Base-by-base conservation (phyloP, 2,888 invertebrate genomes). In the Troglohyphantes excavatus region DNA sequence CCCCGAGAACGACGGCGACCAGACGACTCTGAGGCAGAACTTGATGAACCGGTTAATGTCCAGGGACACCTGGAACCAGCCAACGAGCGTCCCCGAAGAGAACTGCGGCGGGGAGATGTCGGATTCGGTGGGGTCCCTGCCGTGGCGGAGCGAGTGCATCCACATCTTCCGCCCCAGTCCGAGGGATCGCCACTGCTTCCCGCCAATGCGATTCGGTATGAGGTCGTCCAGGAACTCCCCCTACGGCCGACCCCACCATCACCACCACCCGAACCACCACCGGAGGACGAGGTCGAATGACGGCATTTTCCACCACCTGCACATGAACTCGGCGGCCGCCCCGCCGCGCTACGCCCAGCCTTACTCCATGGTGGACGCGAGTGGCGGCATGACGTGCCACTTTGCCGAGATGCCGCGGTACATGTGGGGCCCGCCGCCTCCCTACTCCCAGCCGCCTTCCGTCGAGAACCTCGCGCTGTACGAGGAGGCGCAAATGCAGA, bases 381-480 rank as follows among this genome's bases (percentile, higher is more conserved):
- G 67, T 39, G 85, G 72, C 17, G 89, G 82, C 11, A 70, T 89
- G 26, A 46, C 81, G 0, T 90, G 90, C 59, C 86, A 82, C 29
- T 90, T 87, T 33, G 59, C 85, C 5, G 91, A 91, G 75, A 79
- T 91, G 2, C 91, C 89, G 11, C 90, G 85, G 19, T 93, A 95
- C 94, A 93, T 97, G 21, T 97, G 97, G 97, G 97, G 97, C 0
- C 97, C 97, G 0, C 97, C 97, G 0, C 97, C 97, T 0, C 97
- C 97, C 0, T 97, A 97, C 93, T 93, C 93, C 21, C 93, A 93
- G 29, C 92, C 93, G n/a, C 90, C 92, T 0, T 86, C 91, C 43
- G 27, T 73, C 11, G 89, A 91, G 82, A 86, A 91, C 33, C 72
- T 90, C 26, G 68, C 87, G 2, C 23, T 76, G 0, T 79, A 81